Conservation (phyloP, 1,140 invertebrate species). For the Chlorops oryzae region DNA sequence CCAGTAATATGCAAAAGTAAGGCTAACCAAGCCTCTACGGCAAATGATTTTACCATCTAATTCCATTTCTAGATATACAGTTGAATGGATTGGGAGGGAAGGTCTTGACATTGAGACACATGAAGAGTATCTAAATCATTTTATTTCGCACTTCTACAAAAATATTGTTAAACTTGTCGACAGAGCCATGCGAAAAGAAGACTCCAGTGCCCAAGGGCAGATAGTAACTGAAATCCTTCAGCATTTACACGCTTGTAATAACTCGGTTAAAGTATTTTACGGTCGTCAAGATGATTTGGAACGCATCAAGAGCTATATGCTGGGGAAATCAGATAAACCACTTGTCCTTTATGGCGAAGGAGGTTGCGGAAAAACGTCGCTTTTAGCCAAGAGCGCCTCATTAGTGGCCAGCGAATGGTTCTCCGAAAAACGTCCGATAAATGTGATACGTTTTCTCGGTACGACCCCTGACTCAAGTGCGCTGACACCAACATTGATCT, state of each 20-base stretch:
- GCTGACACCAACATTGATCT: conserved; percentile 87
- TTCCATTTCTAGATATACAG: conserved; percentile 66
- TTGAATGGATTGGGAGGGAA: conserved; percentile 95
- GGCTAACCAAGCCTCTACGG: neutral
- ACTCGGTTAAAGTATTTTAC: conserved; percentile 93
- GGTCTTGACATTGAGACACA: conserved; percentile 90
- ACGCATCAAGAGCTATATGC: conserved; percentile 79
- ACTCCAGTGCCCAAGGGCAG: conserved; percentile 86
- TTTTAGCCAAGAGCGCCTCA: conserved; percentile 87
- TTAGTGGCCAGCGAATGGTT: conserved; percentile 71
- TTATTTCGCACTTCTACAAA: conserved; percentile 91
- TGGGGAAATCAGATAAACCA: conserved; percentile 77
- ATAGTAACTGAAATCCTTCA: conserved; percentile 94
- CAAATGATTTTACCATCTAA: neutral
- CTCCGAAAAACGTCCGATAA: conserved; percentile 67
- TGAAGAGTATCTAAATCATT: conserved; percentile 89
- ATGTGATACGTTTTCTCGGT: conserved; percentile 88
- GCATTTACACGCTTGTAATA: conserved; percentile 93
- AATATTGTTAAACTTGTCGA: conserved; percentile 90
- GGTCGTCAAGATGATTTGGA: conserved; percentile 83
- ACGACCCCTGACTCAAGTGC: conserved; percentile 96
- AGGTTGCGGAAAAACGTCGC: conserved; percentile 95
- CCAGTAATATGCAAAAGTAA: conserved; percentile 80
- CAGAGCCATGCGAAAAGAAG: conserved; percentile 90
- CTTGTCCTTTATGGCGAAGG: conserved; percentile 90